A percentile compares a stretch with the other conserved stretches of the same genome.
These are phyloP conservation scores for Bagarius yarrelli DNA, from an alignment of 2,113 vertebrate species.

Conservation along the genomic window DNA sequence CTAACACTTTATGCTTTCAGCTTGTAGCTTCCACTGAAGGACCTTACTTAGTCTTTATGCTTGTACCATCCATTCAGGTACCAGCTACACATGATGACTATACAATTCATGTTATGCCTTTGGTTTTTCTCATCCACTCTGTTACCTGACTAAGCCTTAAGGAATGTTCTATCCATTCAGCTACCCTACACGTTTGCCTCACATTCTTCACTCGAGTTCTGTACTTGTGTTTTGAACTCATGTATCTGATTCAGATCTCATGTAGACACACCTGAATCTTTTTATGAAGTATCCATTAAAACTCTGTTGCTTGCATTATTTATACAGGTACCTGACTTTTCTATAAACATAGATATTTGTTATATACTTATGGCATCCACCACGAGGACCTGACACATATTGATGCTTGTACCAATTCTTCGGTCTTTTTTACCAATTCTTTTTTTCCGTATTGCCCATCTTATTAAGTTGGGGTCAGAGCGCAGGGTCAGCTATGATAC, in stretches of 20 bases:
- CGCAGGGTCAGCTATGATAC: too few relatives aligned
- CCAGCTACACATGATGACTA: not conserved
- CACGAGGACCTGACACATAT: too few relatives aligned
- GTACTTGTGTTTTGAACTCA: not conserved
- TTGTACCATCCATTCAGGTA: not conserved
- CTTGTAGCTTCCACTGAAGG: not conserved
- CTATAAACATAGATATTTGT: too few relatives aligned
- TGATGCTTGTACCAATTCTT: too few relatives aligned
- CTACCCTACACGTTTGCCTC: not conserved
- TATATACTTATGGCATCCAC: too few relatives aligned
- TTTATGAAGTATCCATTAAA: too few relatives aligned
- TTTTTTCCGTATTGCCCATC: too few relatives aligned
- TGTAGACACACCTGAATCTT: not conserved
- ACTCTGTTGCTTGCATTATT: not conserved
- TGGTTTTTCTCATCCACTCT: not conserved
- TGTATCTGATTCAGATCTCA: not conserved
- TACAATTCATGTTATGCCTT: not conserved
- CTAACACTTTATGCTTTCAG: not conserved
- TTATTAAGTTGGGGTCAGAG: too few relatives aligned
- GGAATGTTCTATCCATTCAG: not conserved
- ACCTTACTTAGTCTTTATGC: not conserved
- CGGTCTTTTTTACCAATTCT: too few relatives aligned
- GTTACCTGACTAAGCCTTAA: not conserved
- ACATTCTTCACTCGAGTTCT: not conserved
- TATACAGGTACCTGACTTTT: not conserved